These are phyloP conservation scores for Trigoniulus corallinus DNA, from an alignment of 1,140 invertebrate species.

Conservation along the genomic window DNA sequence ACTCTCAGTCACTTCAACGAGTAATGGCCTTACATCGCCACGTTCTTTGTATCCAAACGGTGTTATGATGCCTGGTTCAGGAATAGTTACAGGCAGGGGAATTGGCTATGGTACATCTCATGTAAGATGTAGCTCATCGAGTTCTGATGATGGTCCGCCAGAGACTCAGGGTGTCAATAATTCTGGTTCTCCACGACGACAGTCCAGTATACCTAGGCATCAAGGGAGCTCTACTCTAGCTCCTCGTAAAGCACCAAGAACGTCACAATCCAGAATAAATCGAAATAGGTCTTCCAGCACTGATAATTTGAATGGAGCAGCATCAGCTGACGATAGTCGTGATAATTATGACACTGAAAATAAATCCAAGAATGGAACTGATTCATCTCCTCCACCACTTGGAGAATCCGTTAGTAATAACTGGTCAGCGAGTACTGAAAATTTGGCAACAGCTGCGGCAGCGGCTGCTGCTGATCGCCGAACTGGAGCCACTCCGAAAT, in stretches of 20 bases:
- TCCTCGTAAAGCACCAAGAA: not conserved
- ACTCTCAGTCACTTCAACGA: too few relatives aligned
- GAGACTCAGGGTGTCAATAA: not conserved
- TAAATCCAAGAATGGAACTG: not conserved
- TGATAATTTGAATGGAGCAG: not conserved
- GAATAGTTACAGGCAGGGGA: not conserved
- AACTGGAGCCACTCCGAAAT: not conserved
- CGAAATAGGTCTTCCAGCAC: not conserved
- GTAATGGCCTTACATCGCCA: too few relatives aligned
- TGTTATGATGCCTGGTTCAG: not conserved
- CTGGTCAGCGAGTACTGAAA: not conserved
- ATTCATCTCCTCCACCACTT: not conserved
- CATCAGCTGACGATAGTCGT: not conserved
- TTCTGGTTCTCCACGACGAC: not conserved
- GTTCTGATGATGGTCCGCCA: slow-evolving; percentile 1
- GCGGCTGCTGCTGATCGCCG: not conserved
- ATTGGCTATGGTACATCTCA: too few relatives aligned
- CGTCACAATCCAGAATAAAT: not conserved
- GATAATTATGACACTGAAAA: not conserved
- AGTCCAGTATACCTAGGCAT: not conserved
- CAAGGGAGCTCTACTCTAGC: not conserved
- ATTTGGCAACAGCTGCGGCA: not conserved
- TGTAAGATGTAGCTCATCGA: not conserved
- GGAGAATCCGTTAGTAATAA: too few relatives aligned
- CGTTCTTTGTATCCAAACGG: too few relatives aligned